These are phyloP conservation scores for Dyspetes luteomarginatus DNA, from an alignment of 2,888 invertebrate genomes.

Conservation along the genomic window DNA sequence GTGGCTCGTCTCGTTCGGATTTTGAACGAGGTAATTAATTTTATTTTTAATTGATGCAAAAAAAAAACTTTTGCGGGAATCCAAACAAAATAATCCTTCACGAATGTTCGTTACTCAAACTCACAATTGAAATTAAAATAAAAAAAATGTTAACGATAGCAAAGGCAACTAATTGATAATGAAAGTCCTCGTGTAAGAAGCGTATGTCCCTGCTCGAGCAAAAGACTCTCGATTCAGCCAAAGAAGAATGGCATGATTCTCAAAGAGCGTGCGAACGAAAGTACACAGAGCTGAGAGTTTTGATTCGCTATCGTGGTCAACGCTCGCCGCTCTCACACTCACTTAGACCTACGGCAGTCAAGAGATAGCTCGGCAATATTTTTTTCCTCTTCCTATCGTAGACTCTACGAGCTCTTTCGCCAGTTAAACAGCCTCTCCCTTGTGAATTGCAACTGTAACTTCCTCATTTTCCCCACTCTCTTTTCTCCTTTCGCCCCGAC, in stretches of 20 bases:
- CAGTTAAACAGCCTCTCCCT: slow-evolving; percentile 54
- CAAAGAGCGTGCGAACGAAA: slow-evolving; percentile 66
- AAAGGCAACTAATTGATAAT: slow-evolving; percentile 57
- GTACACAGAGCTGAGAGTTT: slow-evolving; percentile 32
- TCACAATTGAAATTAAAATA: slow-evolving; percentile 1
- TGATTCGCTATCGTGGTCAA: slow-evolving; percentile 59
- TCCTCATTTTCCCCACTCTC: too few species aligned
- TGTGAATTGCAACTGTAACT: slow-evolving; percentile 58
- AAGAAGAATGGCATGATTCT: slow-evolving; percentile 62
- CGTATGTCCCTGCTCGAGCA: slow-evolving; percentile 42
- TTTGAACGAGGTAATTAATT: slow-evolving; percentile 75
- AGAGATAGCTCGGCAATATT: slow-evolving; percentile 47
- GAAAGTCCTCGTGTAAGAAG: slow-evolving; percentile 58
- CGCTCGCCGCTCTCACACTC: slow-evolving; percentile 61
- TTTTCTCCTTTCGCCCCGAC: slow-evolving; percentile 25
- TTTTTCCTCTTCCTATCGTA: slow-evolving; percentile 29
- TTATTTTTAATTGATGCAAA: neutral
- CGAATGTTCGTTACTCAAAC: too few species aligned
- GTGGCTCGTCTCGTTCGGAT: slow-evolving; percentile 71
- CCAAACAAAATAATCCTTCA: too few species aligned
- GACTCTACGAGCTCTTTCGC: slow-evolving; percentile 46
- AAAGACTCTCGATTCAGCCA: slow-evolving; percentile 41
- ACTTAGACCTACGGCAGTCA: slow-evolving; percentile 46
- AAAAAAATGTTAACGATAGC: slow-evolving; percentile 10
- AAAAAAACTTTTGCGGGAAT: neutral